Evolutionary conservation across 2,888 invertebrate species (phyloP), one percentile per base, ranked within the genome.

Genomic region (Ennomos fuscantarius): DNA sequence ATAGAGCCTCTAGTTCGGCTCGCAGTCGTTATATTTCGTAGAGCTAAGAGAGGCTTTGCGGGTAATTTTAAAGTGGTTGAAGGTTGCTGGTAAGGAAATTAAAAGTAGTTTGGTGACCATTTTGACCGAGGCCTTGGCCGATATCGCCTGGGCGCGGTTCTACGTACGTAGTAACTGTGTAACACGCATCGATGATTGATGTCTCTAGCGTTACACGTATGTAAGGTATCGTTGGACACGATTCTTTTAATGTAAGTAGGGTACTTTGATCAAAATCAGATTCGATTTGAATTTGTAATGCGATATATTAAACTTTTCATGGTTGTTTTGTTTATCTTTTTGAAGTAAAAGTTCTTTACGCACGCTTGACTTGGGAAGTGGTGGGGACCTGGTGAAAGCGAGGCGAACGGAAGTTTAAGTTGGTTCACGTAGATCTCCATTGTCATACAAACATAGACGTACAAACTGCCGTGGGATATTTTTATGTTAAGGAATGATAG

Each of bases 61-160:
- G 58, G 31, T 43, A 36, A 15, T 15, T 8, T 52, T 37, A 39
- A 8, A 42, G 24, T 58, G 67, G 67, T 63, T 55, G 54, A 56
- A 42, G 66, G 66, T 24, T 66, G 55, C 60, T 39, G 66, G 67
- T 66, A 66, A 68, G 66, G 72, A 73, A 70, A 72, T 74, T 67
- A 73, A 73, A 72, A 71, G 81, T 79, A 71, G 81, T 78, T 70
- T 73, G 72, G 72, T 76, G 63, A 71, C 70, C 72, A 66, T 52
- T 66, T 61, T 72, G 79, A 79, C 79, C 76, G 72, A 69, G 81
- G 81, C 89, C 89, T 87, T 88, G 88, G 78, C 87, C 87, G 70
- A 78, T 62, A 68, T 81, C 71, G 51, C 62, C 66, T 71, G 73
- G 79, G 82, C 70, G 84, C 73, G 81, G 84, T 79, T 66, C 64